Evolutionary conservation across 2,113 vertebrate genomes (phyloP), one percentile per base, ranked within the genome.

Genomic region (Engystomops pustulosus): DNA sequence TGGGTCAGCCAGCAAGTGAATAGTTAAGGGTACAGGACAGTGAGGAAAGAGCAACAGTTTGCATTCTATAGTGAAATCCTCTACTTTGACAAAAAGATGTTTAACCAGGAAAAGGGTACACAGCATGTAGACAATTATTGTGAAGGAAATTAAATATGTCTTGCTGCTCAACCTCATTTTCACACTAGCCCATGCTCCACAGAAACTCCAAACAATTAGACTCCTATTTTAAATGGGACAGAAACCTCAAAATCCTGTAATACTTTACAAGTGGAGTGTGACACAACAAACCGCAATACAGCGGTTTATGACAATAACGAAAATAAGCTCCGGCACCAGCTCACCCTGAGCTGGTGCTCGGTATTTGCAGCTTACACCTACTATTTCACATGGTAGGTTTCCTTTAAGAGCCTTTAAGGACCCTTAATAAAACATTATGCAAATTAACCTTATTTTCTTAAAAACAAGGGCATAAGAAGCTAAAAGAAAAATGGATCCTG

Each of bases 11-110:
- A 34, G 65, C 65, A 53, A 15, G 1, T 20, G 4, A 6, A 45
- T 23, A 67, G 81, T 74, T 75, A 75, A 83, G 69, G 27, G 36
- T 62, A 36, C 45, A 20, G 53, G 49, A 83, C 70, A 62, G 81
- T 47, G n/a, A 45, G 70, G 69, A 83, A 83, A 83, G 80, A 82
- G 80, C 80, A 82, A 83, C 81, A 83, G 81, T 83, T 83, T 83
- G 69, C 70, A 83, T 60, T 74, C 75, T 60, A 45, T 17, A 83
- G 32, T 62, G 25, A 83, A 80, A 74, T 62, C 68, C 25, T 74
- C 49, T 38, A 4, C 69, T 47, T 74, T 74, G 25, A 74, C 70
- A 62, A 83, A 75, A 75, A 62, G 69, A 51, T 74, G 70, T 75
- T 83, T 83, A 74, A 74, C 81, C 69, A 60, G 69, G 81, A 75